These are phyloP conservation scores for fruit fly (Drosophila melanogaster) DNA, from an alignment of 1,140 invertebrate genomes.

Conservation along the genomic window DNA sequence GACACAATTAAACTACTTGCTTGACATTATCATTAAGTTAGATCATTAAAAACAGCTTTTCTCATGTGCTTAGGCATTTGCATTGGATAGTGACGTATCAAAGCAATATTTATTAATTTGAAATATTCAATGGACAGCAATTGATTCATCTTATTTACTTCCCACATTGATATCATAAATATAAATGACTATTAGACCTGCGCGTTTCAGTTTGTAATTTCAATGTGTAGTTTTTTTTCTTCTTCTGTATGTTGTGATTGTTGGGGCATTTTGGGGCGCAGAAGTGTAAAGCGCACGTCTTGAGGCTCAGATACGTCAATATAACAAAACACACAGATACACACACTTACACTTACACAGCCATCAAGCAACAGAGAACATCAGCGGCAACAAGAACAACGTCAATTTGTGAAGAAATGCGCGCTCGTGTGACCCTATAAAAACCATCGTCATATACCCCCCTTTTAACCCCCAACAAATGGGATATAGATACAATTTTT, in stretches of 20 bases:
- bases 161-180: background rate
- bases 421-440: constrained; percentile 78
- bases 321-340: constrained; percentile 53
- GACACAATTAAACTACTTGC: too few species aligned
- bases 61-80: too few species aligned
- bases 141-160: background rate
- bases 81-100: background rate
- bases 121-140: background rate
- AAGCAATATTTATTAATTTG: too few species aligned
- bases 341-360: constrained; percentile 25
- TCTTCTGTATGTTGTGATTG: constrained; percentile 35
- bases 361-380: constrained; percentile 58
- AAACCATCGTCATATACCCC: constrained; percentile 10
- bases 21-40: too few species aligned
- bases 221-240: constrained; percentile 4
- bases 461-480: constrained; percentile 56
- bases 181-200: constrained; percentile 5
- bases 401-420: constrained; percentile 79
- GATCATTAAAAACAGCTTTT: too few species aligned
- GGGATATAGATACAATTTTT: constrained; percentile 82
- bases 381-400: constrained; percentile 35
- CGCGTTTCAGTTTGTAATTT: background rate
- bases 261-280: constrained; percentile 56
- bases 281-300: constrained; percentile 72
- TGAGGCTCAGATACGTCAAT: constrained; percentile 74